Conservation (phyloP, 2,797 vertebrate species). For the Poecilia velifera region DNA sequence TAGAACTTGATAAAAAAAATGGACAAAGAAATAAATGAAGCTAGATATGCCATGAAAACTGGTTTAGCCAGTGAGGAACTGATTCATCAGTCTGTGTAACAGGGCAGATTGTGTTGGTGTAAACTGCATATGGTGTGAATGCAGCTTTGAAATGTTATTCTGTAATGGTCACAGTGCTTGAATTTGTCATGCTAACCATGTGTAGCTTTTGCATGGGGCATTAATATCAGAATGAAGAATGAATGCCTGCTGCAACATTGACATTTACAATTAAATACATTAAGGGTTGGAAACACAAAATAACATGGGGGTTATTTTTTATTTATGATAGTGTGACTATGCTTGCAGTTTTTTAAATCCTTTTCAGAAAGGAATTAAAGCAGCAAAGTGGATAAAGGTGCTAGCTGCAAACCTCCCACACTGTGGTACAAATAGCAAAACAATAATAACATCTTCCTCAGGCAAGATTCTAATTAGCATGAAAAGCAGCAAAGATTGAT, state of each 20-base stretch:
- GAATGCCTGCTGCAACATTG: not conserved
- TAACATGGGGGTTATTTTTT: not conserved
- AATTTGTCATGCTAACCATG: not conserved
- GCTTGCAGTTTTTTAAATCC: not conserved
- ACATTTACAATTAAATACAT: not conserved
- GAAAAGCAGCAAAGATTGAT: conserved; percentile 8
- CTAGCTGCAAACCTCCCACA: conserved; percentile 24
- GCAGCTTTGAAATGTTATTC: not conserved
- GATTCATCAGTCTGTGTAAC: not conserved
- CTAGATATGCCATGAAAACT: not conserved
- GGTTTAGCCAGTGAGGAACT: not conserved
- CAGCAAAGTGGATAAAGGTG: conserved; percentile 6
- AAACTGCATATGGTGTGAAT: not conserved
- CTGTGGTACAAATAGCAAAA: conserved; percentile 21
- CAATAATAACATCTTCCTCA: conserved; percentile 5
- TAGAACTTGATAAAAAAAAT: not conserved
- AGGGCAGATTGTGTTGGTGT: not conserved
- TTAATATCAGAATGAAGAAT: not conserved
- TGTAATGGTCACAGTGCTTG: not conserved
- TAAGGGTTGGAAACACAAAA: not conserved
- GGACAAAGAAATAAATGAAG: not conserved
- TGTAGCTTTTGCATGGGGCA: not conserved
- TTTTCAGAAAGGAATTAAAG: conserved; percentile 23
- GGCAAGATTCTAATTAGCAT: conserved; percentile 19
- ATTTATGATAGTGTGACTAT: not conserved